Conservation (phyloP, 2,888 invertebrate species). For the Latrodectus hesperus region DNA sequence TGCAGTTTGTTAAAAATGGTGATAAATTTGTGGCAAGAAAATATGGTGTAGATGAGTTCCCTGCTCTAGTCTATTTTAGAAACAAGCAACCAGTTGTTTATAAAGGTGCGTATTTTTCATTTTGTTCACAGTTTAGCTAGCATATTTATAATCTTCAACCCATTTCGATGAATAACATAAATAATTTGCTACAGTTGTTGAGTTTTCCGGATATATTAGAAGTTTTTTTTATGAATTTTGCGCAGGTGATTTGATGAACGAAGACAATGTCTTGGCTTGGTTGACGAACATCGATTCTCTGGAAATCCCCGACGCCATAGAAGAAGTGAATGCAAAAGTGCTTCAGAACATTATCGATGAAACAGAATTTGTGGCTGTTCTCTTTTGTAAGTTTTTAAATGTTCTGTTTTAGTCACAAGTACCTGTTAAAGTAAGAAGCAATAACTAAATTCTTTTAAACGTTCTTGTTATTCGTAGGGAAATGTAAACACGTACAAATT, state of each 20-base stretch:
- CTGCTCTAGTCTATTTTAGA: conserved; percentile 96
- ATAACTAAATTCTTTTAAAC: too few relatives aligned
- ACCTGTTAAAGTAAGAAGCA: too few relatives aligned
- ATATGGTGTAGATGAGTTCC: conserved; percentile 96
- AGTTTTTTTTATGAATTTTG: conserved; percentile 68
- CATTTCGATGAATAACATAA: too few relatives aligned
- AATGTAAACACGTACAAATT: too few relatives aligned
- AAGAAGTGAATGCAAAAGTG: conserved; percentile 94
- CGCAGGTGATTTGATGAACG: conserved; percentile 94
- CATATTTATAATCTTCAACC: too few relatives aligned
- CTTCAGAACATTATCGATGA: conserved; percentile 92
- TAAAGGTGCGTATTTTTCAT: conserved; percentile 81
- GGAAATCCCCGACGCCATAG: conserved; percentile 95
- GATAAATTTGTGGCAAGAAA: conserved; percentile 83
- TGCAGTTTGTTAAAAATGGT: conserved; percentile 90
- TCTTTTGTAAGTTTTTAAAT: conserved; percentile 87
- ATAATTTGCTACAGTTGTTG: not conserved
- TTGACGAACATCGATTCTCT: conserved; percentile 94
- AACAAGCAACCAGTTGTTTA: conserved; percentile 97
- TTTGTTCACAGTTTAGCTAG: too few relatives aligned
- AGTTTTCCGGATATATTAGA: not conserved
- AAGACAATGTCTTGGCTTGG: conserved; percentile 93
- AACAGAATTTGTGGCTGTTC: conserved; percentile 91
- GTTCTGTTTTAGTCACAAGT: not conserved
- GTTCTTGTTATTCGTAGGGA: too few relatives aligned